Evolutionary conservation across 2,888 invertebrate genomes (phyloP).

Genomic region (Eucriotettix oculatus): DNA sequence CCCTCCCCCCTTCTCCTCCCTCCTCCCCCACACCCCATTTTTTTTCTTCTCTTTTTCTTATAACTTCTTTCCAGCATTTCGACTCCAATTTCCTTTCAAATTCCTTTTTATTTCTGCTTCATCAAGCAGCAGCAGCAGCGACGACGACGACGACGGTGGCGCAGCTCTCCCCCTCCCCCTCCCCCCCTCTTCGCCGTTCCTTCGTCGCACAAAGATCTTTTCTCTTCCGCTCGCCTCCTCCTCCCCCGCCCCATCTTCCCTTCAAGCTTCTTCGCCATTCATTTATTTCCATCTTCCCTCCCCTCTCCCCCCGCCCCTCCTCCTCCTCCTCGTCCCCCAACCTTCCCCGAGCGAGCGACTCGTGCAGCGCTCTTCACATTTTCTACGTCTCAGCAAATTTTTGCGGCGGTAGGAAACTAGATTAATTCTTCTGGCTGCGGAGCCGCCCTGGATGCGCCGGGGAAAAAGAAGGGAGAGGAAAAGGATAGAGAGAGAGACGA

Average conservation of each 20-base stretch:
- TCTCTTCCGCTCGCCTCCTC: not conserved
- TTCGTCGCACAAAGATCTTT: not conserved
- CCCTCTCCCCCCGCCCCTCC: not conserved
- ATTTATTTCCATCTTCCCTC: not conserved
- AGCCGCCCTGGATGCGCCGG: not conserved
- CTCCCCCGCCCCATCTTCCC: not conserved
- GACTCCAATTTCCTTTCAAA: conserved; percentile 12
- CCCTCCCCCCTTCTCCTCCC: not conserved
- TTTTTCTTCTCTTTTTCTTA: not conserved
- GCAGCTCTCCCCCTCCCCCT: not conserved
- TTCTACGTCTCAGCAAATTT: conserved; percentile 5
- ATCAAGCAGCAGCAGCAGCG: conserved; percentile 7
- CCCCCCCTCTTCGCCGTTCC: not conserved
- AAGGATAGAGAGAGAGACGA: no score
- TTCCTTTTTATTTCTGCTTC: conserved; percentile 11
- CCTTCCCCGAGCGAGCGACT: not conserved
- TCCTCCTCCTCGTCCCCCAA: not conserved
- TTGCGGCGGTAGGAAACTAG: conserved; percentile 2
- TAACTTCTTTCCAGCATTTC: conserved; percentile 11
- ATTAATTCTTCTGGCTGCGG: not conserved
- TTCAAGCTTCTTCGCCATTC: no score
- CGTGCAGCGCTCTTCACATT: not conserved
- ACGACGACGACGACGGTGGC: not conserved
- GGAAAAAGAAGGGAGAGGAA: no score
- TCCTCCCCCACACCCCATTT: not conserved